Evolutionary conservation across 2,888 invertebrate genomes (phyloP), one percentile per base, ranked within the genome.

Genomic region (Torymus tubicola): DNA sequence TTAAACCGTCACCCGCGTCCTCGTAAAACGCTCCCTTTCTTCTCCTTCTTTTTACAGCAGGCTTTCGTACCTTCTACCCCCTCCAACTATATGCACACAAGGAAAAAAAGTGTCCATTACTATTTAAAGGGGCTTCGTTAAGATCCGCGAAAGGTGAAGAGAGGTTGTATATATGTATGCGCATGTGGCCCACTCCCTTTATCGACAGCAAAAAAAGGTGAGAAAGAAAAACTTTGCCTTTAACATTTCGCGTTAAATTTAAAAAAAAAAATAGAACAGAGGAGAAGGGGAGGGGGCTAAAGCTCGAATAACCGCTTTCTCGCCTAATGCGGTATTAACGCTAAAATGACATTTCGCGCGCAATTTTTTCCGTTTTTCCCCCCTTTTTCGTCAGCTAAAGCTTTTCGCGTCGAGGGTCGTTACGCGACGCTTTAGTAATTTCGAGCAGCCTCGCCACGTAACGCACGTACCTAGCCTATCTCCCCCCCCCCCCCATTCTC

Each of bases 51-150:
- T 13, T 55, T 31, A 31, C 31, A 31, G n/a, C 24, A 13, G 12
- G 2, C 14, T 14, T 55, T 21, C 4, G 3, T 68, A 24, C 18
- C 8, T 14, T 11, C n/a, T 4, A 0, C n/a, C 12, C 42, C n/a
- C 13, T 63, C 50, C 16, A 31, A 31, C 42, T 42, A 13, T 42
- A 13, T 16, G 2, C 18, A 2, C 10, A 11, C 53, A n/a, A 14
- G 14, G 3, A 64, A 31, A 72, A 72, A 72, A 74, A 42, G 14
- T 75, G 60, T 67, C 74, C 60, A 67, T 67, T 67, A 75, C 74
- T 67, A 67, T 75, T 75, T 74, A 58, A 75, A 75, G 52, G 18
- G 60, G n/a, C 16, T 75, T 75, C 67, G 52, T 75, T 67, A 77
- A 70, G 64, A 60, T 31, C 31, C 5, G 31, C 31, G 3, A 31